Evolutionary conservation across 2,888 invertebrate genomes (phyloP).

Genomic region (Polyommatus icarus): DNA sequence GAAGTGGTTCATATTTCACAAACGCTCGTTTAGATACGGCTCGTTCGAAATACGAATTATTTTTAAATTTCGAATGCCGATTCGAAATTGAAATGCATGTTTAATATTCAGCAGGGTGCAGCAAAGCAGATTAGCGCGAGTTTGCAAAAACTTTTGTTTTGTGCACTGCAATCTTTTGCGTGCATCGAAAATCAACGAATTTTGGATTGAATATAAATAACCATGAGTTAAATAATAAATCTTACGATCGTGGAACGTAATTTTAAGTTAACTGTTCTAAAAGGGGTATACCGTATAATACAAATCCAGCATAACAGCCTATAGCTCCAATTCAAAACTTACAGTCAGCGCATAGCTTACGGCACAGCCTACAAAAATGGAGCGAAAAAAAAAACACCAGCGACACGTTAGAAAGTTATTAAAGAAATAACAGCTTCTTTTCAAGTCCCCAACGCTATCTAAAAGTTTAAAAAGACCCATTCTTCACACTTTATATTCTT

Average conservation of each 20-base stretch:
- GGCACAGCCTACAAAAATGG: not conserved
- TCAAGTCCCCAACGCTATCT: not conserved
- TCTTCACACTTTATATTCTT: constrained; percentile 19
- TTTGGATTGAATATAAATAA: not conserved
- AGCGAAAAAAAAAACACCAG: not conserved
- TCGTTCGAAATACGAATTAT: constrained; percentile 5
- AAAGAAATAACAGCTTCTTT: constrained; percentile 18
- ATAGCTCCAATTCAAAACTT: not conserved
- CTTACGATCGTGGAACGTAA: too few relatives aligned
- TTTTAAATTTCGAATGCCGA: constrained; percentile 18
- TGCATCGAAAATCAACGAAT: not conserved
- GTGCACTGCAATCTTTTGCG: not conserved
- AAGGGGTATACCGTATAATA: too few relatives aligned
- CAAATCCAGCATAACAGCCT: too few relatives aligned
- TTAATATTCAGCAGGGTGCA: constrained; percentile 18
- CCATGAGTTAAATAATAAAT: too few relatives aligned
- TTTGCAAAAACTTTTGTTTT: not conserved
- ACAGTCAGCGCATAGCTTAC: not conserved
- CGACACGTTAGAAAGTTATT: not conserved
- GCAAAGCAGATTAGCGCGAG: not conserved
- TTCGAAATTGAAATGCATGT: constrained; percentile 26
- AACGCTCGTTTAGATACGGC: constrained; percentile 25
- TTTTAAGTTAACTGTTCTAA: too few relatives aligned
- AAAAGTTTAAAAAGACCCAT: not conserved
- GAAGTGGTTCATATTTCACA: constrained; percentile 27